Conservation (phyloP, 2,797 vertebrate species). For the Myripristis murdjan region DNA sequence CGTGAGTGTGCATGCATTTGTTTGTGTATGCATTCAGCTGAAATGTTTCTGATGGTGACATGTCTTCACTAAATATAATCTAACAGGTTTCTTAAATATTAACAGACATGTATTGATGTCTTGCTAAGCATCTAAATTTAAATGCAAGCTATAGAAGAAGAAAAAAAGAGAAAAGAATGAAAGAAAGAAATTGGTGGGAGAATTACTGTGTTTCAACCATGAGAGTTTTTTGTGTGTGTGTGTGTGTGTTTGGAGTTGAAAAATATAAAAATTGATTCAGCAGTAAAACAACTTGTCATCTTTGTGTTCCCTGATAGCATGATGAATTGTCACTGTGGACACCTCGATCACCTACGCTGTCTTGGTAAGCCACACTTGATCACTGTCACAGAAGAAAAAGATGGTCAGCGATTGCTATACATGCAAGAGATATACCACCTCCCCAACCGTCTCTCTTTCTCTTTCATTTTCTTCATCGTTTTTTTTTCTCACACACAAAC, state of each 20-base stretch:
- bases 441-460: constrained; percentile 24
- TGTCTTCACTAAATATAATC: no score
- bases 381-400: constrained; percentile 83
- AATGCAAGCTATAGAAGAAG: constrained; percentile 21
- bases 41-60: no score
- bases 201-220: constrained; percentile 57
- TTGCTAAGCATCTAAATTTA: background rate
- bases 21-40: constrained; percentile 8
- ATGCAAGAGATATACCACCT: constrained; percentile 55
- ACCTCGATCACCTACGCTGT: constrained; percentile 84
- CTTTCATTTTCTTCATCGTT: constrained; percentile 5
- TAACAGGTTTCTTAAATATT: no score
- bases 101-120: background rate
- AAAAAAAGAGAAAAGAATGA: background rate
- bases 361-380: constrained; percentile 85
- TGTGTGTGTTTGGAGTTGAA: constrained; percentile 60
- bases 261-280: constrained; percentile 75
- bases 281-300: constrained; percentile 84
- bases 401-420: constrained; percentile 77
- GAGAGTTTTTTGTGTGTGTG: no score
- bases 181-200: constrained; percentile 32
- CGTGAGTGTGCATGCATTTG: constrained; percentile 30
- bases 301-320: constrained; percentile 76
- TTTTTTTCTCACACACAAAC: constrained; percentile 32
- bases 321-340: constrained; percentile 85